Conservation (phyloP, 1,140 invertebrate genomes). For the Diprion similis region DNA sequence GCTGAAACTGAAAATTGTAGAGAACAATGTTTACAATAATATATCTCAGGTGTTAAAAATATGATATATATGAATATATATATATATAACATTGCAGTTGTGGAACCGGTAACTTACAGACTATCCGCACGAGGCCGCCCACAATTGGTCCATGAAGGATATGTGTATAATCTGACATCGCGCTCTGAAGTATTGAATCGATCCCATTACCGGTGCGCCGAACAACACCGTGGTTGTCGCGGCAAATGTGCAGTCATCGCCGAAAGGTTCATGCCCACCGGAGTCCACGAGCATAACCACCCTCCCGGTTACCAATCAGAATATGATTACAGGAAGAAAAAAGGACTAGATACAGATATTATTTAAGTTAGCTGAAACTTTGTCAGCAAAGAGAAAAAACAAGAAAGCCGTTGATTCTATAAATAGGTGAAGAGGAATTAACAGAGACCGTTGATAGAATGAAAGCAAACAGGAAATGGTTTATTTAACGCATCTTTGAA, state of each 20-base stretch:
- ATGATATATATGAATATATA: background rate
- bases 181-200: constrained; percentile 41
- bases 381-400: too few relatives aligned
- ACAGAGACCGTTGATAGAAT: too few relatives aligned
- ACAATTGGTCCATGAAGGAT: constrained; percentile 42
- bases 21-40: too few relatives aligned
- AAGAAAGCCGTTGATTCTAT: too few relatives aligned
- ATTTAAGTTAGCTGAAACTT: constrained; percentile 3
- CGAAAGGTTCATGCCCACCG: constrained; percentile 47
- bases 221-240: constrained; percentile 47
- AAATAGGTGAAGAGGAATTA: too few relatives aligned
- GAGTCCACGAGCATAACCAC: constrained; percentile 46
- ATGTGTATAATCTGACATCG: constrained; percentile 47
- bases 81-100: constrained; percentile 21
- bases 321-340: constrained; percentile 43
- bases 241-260: constrained; percentile 49
- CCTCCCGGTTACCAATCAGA: constrained; percentile 44
- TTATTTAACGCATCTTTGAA: too few relatives aligned
- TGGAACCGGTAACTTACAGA: constrained; percentile 43
- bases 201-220: constrained; percentile 45
- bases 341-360: constrained; percentile 34
- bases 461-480: too few relatives aligned
- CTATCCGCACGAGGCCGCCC: constrained; percentile 44
- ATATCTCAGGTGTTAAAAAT: too few relatives aligned
- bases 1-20: too few relatives aligned